Evolutionary conservation across 2,888 invertebrate species (phyloP).

Genomic region (Eupithecia centaureata): DNA sequence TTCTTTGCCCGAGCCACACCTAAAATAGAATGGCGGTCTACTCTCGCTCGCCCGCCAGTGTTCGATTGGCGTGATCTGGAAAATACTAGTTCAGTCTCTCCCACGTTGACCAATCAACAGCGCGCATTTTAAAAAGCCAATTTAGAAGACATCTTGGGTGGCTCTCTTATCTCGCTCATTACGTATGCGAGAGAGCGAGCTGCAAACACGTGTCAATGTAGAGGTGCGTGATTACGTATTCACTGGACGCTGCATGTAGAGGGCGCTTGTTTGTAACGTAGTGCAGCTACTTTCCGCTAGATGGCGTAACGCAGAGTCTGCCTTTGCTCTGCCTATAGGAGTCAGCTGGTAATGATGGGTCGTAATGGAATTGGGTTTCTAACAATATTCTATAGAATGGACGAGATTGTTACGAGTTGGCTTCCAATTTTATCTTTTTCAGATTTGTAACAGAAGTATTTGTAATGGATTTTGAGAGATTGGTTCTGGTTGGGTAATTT

Average conservation of each 20-base stretch:
- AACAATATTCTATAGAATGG: slow-evolving; percentile 38
- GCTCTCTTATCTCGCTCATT: slow-evolving; percentile 67
- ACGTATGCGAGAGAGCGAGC: slow-evolving; percentile 62
- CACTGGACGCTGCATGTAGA: slow-evolving; percentile 53
- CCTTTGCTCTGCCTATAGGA: slow-evolving; percentile 42
- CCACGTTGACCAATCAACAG: slow-evolving; percentile 73
- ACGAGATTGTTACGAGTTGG: slow-evolving; percentile 37
- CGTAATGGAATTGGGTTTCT: slow-evolving; percentile 49
- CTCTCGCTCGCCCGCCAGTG: slow-evolving; percentile 57
- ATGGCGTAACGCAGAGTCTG: slow-evolving; percentile 54
- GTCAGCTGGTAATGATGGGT: slow-evolving; percentile 60
- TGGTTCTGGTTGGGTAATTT: background rate
- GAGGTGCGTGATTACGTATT: slow-evolving; percentile 52
- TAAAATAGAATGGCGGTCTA: slow-evolving; percentile 79
- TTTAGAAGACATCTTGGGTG: slow-evolving; percentile 67
- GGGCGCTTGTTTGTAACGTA: slow-evolving; percentile 63
- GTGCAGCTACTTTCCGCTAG: slow-evolving; percentile 59
- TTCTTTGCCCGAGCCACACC: slow-evolving; percentile 72
- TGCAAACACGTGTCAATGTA: slow-evolving; percentile 57
- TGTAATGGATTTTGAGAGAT: slow-evolving; percentile 6
- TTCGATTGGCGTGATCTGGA: slow-evolving; percentile 70
- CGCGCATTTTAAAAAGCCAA: slow-evolving; percentile 65
- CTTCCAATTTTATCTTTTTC: slow-evolving; percentile 25
- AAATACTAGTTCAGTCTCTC: slow-evolving; percentile 63
- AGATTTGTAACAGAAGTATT: slow-evolving; percentile 24